Conservation (phyloP, 1,140 invertebrate species). For the Druon quercuslanigerum region DNA sequence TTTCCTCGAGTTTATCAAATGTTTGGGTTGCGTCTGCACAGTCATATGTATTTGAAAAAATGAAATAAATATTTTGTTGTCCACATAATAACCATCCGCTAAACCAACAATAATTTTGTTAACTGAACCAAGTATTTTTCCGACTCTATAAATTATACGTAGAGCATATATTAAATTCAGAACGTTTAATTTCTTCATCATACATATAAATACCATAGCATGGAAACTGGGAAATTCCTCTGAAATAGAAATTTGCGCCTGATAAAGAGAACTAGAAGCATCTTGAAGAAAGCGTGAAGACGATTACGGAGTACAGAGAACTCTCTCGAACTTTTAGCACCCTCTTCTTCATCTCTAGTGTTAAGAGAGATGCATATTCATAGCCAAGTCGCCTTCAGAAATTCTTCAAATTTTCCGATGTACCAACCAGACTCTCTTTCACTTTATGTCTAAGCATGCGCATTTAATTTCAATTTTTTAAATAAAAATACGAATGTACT, state of each 20-base stretch:
- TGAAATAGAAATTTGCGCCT: background rate
- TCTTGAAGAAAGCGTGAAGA: constrained; percentile 17
- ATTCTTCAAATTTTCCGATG: constrained; percentile 24
- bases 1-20: no score
- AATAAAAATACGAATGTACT: no score
- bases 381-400: constrained; percentile 31
- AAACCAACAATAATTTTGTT: no score
- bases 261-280: constrained; percentile 25
- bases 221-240: background rate
- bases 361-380: constrained; percentile 46
- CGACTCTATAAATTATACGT: no score
- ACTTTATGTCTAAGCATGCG: background rate
- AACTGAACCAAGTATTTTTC: no score
- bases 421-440: background rate
- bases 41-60: no score
- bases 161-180: no score
- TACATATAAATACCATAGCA: background rate
- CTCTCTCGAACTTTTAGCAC: constrained; percentile 12
- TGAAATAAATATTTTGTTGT: no score
- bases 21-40: no score
- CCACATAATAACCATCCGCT: no score
- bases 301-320: constrained; percentile 23
- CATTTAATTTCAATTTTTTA: background rate
- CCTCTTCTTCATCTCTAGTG: constrained; percentile 7
- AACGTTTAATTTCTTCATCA: background rate